Evolutionary conservation across 64 coral and sea anemone genomes (phyloP).

Genomic region (Montipora capricornis): DNA sequence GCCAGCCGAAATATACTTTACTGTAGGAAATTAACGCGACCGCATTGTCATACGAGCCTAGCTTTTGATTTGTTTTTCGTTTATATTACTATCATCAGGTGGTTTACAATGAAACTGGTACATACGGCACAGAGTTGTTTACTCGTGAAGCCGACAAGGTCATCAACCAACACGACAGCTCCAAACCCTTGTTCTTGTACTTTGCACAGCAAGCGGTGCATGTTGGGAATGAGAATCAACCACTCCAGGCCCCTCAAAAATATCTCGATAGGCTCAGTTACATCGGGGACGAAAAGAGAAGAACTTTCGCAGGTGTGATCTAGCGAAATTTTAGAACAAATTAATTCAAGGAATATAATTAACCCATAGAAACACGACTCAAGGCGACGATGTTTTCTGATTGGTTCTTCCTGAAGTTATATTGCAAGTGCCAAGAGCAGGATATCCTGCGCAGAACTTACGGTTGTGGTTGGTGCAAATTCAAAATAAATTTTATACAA

Average conservation of each 20-base stretch:
- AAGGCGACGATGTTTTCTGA: background rate
- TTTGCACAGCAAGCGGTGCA: conserved; percentile 90
- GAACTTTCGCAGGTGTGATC: conserved; percentile 80
- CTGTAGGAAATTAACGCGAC: too few relatives aligned
- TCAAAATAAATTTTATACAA: too few relatives aligned
- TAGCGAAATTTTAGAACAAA: too few relatives aligned
- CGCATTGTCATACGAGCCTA: background rate
- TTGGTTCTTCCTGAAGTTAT: too few relatives aligned
- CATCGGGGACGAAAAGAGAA: conserved; percentile 76
- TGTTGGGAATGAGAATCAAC: conserved; percentile 83
- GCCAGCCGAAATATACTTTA: too few relatives aligned
- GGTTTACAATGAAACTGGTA: conserved; percentile 89
- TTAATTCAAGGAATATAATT: background rate
- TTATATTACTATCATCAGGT: conserved; percentile 27
- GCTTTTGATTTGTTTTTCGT: background rate
- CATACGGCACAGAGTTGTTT: conserved; percentile 86
- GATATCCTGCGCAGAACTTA: too few relatives aligned
- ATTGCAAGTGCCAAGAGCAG: too few relatives aligned
- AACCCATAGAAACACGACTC: background rate
- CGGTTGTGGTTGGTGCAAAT: too few relatives aligned
- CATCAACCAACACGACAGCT: conserved; percentile 51
- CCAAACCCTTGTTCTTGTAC: conserved; percentile 88
- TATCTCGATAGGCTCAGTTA: conserved; percentile 77
- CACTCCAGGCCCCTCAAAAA: conserved; percentile 85
- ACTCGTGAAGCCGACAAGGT: conserved; percentile 91